Evolutionary conservation across 2,888 invertebrate genomes (phyloP), one percentile per base, ranked within the genome.

Genomic region (Caenorhabditis doughertyi): DNA sequence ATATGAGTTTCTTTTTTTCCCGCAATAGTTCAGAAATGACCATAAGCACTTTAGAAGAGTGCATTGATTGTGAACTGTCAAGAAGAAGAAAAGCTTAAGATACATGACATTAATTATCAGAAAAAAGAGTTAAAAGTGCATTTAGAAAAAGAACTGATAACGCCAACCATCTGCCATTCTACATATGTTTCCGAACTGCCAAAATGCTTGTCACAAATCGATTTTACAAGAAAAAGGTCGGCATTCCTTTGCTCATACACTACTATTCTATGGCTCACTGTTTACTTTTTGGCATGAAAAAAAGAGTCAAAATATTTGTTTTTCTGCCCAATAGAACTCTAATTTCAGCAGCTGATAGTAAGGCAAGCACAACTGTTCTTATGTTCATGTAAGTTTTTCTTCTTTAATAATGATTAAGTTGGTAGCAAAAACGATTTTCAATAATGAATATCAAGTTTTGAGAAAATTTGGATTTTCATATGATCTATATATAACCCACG

Each of bases 231-330:
- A 42, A 42, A 39, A 60, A 60, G 42, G 60, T 16, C n/a, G 27
- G n/a, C 32, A 13, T 21, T 25, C 23, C 16, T 16, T 27, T 27
- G 47, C 49, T 32, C 49, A 35, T 25, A 32, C 8, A 35, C 47
- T 13, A 32, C 47, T 56, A 8, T 62, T 44, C 73, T 27, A 65
- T 74, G 65, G 58, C 67, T 67, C 58, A 76, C 65, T 77, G 68
- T 77, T 77, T 60, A 62, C 68, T 62, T 68, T 67, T 62, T 44
- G 44, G 29, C 53, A 55, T 39, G 42, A 42, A 68, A 68, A 58
- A 60, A 39, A 39, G 44, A 23, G 60, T 44, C 39, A 77, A 70
- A 77, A 77, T 51, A 77, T 62, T 67, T 77, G 23, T 29, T 68
- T 44, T 58, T 53, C 8, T 7, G 47, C 27, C 18, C 11, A 27